Conservation (phyloP, 2,888 invertebrate genomes). For the Mesochorus sp. region DNA sequence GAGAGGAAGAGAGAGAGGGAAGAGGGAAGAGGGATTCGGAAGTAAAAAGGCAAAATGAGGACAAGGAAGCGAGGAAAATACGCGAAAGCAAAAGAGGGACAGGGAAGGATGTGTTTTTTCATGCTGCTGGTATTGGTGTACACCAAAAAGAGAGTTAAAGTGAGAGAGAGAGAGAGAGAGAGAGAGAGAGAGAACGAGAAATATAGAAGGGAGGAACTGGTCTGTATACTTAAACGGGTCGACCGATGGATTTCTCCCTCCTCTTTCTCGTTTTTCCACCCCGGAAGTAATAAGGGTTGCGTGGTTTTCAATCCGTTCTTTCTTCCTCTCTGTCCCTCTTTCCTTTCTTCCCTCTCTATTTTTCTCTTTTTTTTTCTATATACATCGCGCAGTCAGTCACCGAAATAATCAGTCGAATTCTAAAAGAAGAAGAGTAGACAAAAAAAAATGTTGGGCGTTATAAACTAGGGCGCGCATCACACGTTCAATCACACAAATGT, state of each 20-base stretch:
- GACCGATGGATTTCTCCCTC: slow-evolving; percentile 53
- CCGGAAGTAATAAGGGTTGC: slow-evolving; percentile 61
- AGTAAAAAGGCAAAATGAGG: slow-evolving; percentile 44
- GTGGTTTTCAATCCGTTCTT: slow-evolving; percentile 59
- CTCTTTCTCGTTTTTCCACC: not conserved
- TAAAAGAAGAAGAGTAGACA: slow-evolving; percentile 16
- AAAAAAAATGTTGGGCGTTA: slow-evolving; percentile 6
- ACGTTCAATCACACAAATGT: slow-evolving; percentile 53
- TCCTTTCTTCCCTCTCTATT: slow-evolving; percentile 1
- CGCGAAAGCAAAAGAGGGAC: slow-evolving; percentile 18
- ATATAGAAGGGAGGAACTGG: not conserved
- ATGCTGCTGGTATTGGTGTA: slow-evolving; percentile 44
- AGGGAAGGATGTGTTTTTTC: slow-evolving; percentile 38
- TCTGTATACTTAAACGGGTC: slow-evolving; percentile 61
- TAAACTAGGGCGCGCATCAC: slow-evolving; percentile 44
- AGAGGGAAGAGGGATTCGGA: slow-evolving; percentile 2
- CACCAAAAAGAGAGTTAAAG: slow-evolving; percentile 21
- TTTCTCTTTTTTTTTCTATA: not conserved
- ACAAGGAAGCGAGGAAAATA: slow-evolving; percentile 35
- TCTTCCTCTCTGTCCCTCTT: slow-evolving; percentile 29
- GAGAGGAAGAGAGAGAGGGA: not conserved
- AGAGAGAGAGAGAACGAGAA: not conserved
- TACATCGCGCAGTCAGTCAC: slow-evolving; percentile 38
- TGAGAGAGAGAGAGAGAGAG: slow-evolving; percentile 6
- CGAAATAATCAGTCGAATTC: slow-evolving; percentile 58